Evolutionary conservation across 23 tunicate genomes (phyloP).

Genomic region (Aplidium turbinatum): DNA sequence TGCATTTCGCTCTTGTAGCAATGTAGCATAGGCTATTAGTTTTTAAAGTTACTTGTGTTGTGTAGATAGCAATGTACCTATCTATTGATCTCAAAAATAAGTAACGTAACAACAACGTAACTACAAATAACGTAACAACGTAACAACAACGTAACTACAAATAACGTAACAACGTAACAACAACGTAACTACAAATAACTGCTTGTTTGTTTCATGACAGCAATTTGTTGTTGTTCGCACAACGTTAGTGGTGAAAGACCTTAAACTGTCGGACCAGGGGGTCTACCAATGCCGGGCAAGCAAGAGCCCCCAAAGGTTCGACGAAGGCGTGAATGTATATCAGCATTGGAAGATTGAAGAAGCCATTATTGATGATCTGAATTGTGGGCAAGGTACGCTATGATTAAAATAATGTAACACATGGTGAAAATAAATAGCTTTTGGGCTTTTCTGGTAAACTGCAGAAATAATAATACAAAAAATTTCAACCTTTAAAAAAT

Average conservation of each 20-base stretch:
- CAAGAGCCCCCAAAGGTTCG: constrained; percentile 38
- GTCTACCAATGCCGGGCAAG: constrained; percentile 93
- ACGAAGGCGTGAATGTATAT: constrained; percentile 42
- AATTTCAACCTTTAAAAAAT: too few species aligned
- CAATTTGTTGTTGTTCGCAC: constrained; percentile 54
- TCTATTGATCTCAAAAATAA: too few species aligned
- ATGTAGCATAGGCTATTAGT: too few species aligned
- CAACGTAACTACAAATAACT: not conserved
- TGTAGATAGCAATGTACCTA: too few species aligned
- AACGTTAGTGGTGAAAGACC: constrained; percentile 51
- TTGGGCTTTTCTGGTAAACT: not conserved
- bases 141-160: too few species aligned
- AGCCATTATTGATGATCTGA: constrained; percentile 52
- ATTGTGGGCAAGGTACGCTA: constrained; percentile 31
- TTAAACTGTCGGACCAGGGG: constrained; percentile 50
- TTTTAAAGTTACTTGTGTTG: too few species aligned
- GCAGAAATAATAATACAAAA: too few species aligned
- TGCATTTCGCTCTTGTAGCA: too few species aligned
- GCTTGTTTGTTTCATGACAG: constrained; percentile 25
- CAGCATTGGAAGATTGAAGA: constrained; percentile 90
- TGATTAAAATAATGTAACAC: not conserved
- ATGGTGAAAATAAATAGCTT: not conserved
- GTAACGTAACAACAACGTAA: too few species aligned
- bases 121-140: too few species aligned
- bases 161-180: too few species aligned